Evolutionary conservation across 2,888 invertebrate genomes (phyloP).

Genomic region (Fissipunctia ypsillon): DNA sequence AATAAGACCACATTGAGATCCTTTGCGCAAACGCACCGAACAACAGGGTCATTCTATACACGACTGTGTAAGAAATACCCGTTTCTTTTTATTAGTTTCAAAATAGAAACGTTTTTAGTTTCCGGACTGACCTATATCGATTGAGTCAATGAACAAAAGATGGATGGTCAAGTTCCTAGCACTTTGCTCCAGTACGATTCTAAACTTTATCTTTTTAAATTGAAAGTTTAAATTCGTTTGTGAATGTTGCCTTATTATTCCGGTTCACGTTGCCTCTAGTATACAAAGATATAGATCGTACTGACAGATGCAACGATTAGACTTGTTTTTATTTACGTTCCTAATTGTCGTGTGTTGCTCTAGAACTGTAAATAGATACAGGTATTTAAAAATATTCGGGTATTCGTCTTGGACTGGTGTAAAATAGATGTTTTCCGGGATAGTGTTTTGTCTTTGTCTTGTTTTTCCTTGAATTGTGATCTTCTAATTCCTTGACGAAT

Average conservation of each 20-base stretch:
- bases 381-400: slow-evolving; percentile 6
- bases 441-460: background rate
- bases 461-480: background rate
- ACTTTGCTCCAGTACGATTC: slow-evolving; percentile 31
- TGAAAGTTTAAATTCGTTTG: slow-evolving; percentile 56
- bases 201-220: slow-evolving; percentile 24
- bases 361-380: slow-evolving; percentile 13
- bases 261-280: slow-evolving; percentile 58
- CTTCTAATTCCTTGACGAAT: background rate
- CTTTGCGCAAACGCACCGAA: slow-evolving; percentile 50
- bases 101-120: slow-evolving; percentile 79
- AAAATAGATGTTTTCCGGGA: slow-evolving; percentile 3
- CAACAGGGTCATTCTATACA: slow-evolving; percentile 49
- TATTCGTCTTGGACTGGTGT: background rate
- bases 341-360: slow-evolving; percentile 50
- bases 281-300: slow-evolving; percentile 67
- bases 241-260: slow-evolving; percentile 58
- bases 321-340: slow-evolving; percentile 62
- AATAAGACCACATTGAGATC: slow-evolving; percentile 37
- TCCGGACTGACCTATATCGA: slow-evolving; percentile 83
- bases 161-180: slow-evolving; percentile 73
- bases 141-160: slow-evolving; percentile 81
- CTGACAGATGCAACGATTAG: slow-evolving; percentile 61
- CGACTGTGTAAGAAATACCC: slow-evolving; percentile 56
- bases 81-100: slow-evolving; percentile 67